A percentile compares a stretch with the other conserved stretches of the same genome.
These are phyloP conservation scores for Malurus leucopterus DNA, from an alignment of 2,797 vertebrate genomes.

Conservation along the genomic window DNA sequence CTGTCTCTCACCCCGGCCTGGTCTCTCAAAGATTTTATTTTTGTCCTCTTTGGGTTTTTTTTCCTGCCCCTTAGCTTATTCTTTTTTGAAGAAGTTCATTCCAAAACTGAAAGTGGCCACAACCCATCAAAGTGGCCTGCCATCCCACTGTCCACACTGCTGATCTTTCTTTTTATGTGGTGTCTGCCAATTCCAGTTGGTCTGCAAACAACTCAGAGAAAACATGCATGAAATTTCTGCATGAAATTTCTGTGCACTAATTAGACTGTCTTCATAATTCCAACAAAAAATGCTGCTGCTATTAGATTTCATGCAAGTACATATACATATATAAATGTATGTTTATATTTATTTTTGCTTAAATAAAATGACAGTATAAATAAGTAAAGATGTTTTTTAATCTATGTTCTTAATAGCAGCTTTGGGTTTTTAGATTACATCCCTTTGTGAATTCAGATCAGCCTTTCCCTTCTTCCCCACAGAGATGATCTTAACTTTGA, in stretches of 20 bases:
- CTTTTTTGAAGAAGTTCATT: neutral
- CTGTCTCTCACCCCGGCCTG: fast-evolving
- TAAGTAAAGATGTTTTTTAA: neutral
- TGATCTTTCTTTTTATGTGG: neutral
- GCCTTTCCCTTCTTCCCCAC: neutral
- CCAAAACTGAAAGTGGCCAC: neutral
- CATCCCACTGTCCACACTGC: neutral
- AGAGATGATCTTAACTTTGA: neutral
- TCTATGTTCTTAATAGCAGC: neutral
- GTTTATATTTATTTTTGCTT: neutral
- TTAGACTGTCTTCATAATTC: neutral
- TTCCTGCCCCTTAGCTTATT: neutral
- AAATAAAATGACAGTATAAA: neutral
- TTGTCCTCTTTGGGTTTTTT: neutral
- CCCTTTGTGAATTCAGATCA: neutral
- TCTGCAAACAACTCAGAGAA: neutral
- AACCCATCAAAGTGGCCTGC: neutral
- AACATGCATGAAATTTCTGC: fast-evolving
- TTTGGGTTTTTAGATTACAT: neutral
- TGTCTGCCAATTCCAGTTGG: neutral
- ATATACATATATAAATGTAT: neutral
- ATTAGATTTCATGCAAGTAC: neutral
- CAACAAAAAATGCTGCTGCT: neutral
- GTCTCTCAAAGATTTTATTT: neutral
- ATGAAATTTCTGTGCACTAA: neutral